Evolutionary conservation across 2,888 invertebrate genomes (phyloP).

Genomic region (Ophraella communa): DNA sequence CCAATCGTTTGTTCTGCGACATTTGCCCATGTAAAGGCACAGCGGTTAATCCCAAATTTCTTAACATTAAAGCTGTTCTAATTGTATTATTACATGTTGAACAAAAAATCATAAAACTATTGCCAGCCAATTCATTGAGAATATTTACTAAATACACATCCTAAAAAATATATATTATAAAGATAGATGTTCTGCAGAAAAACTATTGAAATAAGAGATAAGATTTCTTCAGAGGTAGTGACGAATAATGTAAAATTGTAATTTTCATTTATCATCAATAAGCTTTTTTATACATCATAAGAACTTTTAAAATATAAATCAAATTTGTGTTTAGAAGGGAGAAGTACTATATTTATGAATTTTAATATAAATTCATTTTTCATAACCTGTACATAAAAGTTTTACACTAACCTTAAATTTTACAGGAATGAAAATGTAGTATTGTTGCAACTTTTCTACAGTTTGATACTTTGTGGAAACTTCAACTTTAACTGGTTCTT

Average conservation of each 20-base stretch:
- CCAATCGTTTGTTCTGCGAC: conserved; percentile 95
- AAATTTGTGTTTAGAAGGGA: too few relatives aligned
- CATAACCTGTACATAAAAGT: not conserved
- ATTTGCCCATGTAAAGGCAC: conserved; percentile 99
- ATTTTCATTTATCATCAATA: conserved; percentile 37
- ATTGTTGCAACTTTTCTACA: conserved; percentile 94
- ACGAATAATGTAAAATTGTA: conserved; percentile 44
- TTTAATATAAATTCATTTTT: not conserved
- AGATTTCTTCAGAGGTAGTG: conserved; percentile 51
- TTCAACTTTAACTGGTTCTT: conserved; percentile 95
- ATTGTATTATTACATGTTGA: conserved; percentile 93
- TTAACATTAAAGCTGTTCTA: conserved; percentile 84
- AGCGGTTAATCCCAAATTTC: conserved; percentile 90
- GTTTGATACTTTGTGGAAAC: conserved; percentile 97
- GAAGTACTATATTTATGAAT: too few relatives aligned
- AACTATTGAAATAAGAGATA: not conserved
- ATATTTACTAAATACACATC: conserved; percentile 96
- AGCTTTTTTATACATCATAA: conserved; percentile 41
- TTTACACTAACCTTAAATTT: conserved; percentile 81
- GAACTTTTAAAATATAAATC: not conserved
- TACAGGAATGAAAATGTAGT: conserved; percentile 92
- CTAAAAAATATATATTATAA: conserved; percentile 60
- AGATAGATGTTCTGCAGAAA: not conserved
- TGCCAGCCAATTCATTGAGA: conserved; percentile 92
- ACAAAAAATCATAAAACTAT: conserved; percentile 97